phyloP scores from a whole-genome alignment of 2,797 vertebrate genomes.

The Myiothlypis chrysogaster region DNA sequence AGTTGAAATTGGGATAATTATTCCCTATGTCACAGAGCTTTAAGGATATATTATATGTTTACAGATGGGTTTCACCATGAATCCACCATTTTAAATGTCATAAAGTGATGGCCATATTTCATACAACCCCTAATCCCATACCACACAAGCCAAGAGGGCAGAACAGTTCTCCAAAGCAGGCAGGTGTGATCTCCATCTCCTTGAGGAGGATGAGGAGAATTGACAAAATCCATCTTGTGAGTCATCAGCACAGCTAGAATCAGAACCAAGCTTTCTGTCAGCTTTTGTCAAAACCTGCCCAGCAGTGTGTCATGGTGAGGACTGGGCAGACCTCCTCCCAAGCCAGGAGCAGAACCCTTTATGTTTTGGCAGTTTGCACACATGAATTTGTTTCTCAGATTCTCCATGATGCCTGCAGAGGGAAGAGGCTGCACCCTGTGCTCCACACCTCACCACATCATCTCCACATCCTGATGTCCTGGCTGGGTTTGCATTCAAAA shows the following conservation, averaged over 20 bases:
- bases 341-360: neutral
- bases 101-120: neutral
- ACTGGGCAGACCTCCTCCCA: neutral
- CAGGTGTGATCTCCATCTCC: neutral
- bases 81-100: neutral
- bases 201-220: neutral
- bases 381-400: neutral
- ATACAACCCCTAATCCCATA: neutral
- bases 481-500: slow-evolving; percentile 6
- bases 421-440: neutral
- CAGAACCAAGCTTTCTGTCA: neutral
- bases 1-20: neutral
- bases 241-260: neutral
- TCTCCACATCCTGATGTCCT: neutral
- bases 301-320: neutral
- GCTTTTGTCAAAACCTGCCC: neutral
- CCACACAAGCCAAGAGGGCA: neutral
- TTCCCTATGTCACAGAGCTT: neutral
- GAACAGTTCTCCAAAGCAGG: neutral
- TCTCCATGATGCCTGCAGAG: neutral
- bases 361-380: neutral
- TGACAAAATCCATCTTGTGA: neutral
- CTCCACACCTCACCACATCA: neutral
- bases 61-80: neutral
- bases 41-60: neutral